A percentile compares a stretch with the other conserved stretches of the same genome.
These are phyloP conservation scores for Nasua narica DNA, from an alignment of 2,797 vertebrate species.

Conservation along the genomic window DNA sequence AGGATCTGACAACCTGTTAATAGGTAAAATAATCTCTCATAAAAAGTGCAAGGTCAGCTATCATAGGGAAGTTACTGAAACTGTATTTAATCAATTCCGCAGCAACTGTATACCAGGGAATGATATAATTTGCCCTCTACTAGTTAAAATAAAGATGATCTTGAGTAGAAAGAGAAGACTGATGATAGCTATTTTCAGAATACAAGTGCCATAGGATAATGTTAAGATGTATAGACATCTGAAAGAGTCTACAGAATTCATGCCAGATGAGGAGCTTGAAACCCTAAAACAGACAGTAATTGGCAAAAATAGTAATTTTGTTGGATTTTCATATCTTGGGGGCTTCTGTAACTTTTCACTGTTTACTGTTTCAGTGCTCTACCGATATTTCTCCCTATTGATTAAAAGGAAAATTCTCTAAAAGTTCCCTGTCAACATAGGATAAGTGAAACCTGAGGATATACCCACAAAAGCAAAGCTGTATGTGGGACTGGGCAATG, in stretches of 20 bases:
- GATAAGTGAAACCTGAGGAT: neutral
- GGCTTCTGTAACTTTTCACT: neutral
- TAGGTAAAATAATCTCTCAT: constrained; percentile 40
- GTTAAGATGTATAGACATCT: neutral
- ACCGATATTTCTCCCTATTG: neutral
- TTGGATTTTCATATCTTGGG: neutral
- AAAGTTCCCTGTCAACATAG: neutral
- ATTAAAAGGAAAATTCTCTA: neutral
- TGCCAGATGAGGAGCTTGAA: neutral
- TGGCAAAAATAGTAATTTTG: neutral
- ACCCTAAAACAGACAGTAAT: neutral
- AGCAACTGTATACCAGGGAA: neutral
- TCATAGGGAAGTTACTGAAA: constrained; percentile 60
- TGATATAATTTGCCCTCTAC: constrained; percentile 31
- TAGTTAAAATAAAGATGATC: constrained; percentile 51
- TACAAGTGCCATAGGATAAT: neutral
- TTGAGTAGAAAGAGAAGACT: constrained; percentile 32
- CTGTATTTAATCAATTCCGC: constrained; percentile 40
- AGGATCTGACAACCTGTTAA: constrained; percentile 45
- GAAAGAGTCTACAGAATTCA: neutral
- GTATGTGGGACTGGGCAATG: neutral
- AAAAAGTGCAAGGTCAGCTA: neutral
- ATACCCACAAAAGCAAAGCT: neutral
- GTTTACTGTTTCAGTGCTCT: neutral
- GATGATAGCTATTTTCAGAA: constrained; percentile 7